Conservation (phyloP, 2,797 vertebrate genomes). For the Scomberomorus guttatus region DNA sequence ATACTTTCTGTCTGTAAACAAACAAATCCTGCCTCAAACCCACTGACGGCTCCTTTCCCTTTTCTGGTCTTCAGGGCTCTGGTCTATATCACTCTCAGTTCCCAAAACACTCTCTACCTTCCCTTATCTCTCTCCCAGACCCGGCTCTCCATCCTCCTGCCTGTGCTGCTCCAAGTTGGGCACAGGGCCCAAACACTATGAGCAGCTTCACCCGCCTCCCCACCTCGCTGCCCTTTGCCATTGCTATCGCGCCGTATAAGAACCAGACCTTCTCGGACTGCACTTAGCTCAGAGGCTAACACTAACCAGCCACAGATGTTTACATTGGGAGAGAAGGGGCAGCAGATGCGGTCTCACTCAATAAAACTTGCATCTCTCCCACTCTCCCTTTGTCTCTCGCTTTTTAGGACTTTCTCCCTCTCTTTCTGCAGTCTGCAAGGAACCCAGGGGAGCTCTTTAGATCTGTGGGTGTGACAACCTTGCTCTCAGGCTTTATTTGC, state of each 20-base stretch:
- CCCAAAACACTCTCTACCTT: slow-evolving; percentile 87
- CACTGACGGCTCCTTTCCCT: slow-evolving; percentile 70
- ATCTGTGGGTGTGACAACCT: slow-evolving; percentile 81
- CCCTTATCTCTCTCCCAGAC: slow-evolving; percentile 87
- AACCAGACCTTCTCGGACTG: slow-evolving; percentile 88
- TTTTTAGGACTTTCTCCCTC: slow-evolving; percentile 65
- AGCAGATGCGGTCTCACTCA: slow-evolving; percentile 85
- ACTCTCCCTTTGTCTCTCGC: slow-evolving; percentile 74
- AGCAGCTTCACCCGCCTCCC: slow-evolving; percentile 76
- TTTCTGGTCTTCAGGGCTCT: slow-evolving; percentile 81
- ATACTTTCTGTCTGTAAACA: slow-evolving; percentile 75
- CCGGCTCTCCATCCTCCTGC: slow-evolving; percentile 73
- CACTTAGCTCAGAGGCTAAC: slow-evolving; percentile 89
- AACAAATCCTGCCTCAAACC: slow-evolving; percentile 71
- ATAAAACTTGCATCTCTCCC: slow-evolving; percentile 85
- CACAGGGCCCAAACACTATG: slow-evolving; percentile 73
- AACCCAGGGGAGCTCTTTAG: slow-evolving; percentile 79
- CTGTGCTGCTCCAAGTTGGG: slow-evolving; percentile 70
- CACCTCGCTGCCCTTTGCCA: slow-evolving; percentile 87
- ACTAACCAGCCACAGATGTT: slow-evolving; percentile 90
- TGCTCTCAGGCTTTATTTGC: slow-evolving; percentile 72
- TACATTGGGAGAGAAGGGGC: slow-evolving; percentile 82
- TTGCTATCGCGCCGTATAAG: slow-evolving; percentile 84
- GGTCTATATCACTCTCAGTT: slow-evolving; percentile 88
- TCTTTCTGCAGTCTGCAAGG: slow-evolving; percentile 71